These are phyloP conservation scores for Solen grandis DNA, from an alignment of 1,140 invertebrate species.

Conservation along the genomic window DNA sequence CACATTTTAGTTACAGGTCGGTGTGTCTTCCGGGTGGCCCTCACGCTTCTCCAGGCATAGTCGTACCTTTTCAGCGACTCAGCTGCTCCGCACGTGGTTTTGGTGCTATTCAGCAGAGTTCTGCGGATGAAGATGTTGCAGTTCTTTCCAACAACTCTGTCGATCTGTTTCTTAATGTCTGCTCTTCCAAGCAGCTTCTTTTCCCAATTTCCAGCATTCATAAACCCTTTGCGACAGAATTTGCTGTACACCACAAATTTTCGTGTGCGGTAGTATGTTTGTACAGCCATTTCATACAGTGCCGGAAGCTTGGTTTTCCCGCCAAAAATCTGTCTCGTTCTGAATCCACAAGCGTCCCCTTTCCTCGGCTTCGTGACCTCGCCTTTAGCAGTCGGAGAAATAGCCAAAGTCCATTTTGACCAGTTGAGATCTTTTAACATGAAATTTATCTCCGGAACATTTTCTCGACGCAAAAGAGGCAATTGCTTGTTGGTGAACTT, in stretches of 20 bases:
- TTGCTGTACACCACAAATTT: conserved; percentile 27
- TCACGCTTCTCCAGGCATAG: conserved; percentile 36
- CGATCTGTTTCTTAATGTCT: conserved; percentile 16
- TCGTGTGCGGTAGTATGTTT: not conserved
- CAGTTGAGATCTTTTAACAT: conserved; percentile 36
- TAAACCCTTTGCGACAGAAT: not conserved
- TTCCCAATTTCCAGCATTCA: conserved; percentile 17
- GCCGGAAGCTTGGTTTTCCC: conserved; percentile 40
- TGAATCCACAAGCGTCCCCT: not conserved
- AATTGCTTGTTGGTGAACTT: conserved; percentile 10
- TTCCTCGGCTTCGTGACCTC: not conserved
- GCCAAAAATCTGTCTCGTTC: conserved; percentile 9
- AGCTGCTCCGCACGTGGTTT: not conserved
- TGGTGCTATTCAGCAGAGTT: not conserved
- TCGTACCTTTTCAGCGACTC: conserved; percentile 31
- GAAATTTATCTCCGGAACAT: conserved; percentile 43
- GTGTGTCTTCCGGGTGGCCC: conserved; percentile 3
- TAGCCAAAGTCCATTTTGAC: conserved; percentile 22
- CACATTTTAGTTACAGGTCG: conserved; percentile 26
- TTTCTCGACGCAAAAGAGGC: conserved; percentile 36
- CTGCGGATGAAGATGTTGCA: conserved; percentile 18
- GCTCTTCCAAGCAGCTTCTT: not conserved
- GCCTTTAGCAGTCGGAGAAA: not conserved
- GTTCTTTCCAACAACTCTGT: conserved; percentile 7
- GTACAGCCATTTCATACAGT: conserved; percentile 29